Evolutionary conservation across 2,113 vertebrate genomes (phyloP).

Genomic region (Cryptoleucopteryx plumbea): DNA sequence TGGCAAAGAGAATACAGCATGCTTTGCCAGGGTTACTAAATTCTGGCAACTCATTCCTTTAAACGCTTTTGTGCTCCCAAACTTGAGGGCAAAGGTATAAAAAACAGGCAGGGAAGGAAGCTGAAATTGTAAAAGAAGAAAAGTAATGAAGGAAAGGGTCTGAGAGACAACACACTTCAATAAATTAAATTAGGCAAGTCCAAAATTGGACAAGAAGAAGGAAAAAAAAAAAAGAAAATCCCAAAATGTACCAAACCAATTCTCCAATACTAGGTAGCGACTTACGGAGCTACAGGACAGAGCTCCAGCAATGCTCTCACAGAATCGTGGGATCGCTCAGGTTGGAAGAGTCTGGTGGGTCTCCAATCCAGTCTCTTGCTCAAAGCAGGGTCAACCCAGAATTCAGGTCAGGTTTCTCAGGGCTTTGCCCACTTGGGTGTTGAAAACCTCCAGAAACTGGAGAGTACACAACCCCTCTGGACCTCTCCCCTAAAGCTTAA

Average conservation of each 20-base stretch:
- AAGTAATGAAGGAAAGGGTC: background rate
- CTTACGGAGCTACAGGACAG: background rate
- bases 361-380: background rate
- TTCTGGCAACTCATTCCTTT: background rate
- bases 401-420: background rate
- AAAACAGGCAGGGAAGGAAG: background rate
- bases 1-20: background rate
- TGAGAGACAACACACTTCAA: background rate
- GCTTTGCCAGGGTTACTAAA: background rate
- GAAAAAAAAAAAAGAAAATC: background rate
- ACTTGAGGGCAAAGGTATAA: background rate
- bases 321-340: background rate
- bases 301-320: background rate
- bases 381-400: background rate
- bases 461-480: background rate
- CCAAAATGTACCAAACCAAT: background rate
- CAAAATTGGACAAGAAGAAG: background rate
- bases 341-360: background rate
- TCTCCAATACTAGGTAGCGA: background rate
- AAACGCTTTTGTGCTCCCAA: background rate
- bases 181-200: background rate
- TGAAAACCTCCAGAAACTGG: background rate
- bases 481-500: background rate
- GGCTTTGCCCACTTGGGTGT: background rate
- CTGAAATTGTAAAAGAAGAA: background rate